phyloP scores from a whole-genome alignment of 2,113 vertebrate species.

The Connochaetes taurinus region DNA sequence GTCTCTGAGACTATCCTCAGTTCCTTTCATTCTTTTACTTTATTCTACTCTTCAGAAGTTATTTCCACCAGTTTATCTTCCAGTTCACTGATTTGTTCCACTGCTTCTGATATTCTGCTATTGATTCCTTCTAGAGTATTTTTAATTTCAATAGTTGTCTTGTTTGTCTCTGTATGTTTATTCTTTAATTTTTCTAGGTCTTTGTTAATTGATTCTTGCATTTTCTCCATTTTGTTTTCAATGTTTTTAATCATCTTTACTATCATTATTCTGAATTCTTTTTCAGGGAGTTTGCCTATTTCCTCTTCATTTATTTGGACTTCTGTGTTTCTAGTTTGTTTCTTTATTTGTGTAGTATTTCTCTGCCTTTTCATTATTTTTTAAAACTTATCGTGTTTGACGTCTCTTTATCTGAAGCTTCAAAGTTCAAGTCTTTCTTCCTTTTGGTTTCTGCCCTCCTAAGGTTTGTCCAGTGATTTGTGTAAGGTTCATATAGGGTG shows the following conservation, averaged over 20 bases:
- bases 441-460: background rate
- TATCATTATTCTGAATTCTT: background rate
- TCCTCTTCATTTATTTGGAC: background rate
- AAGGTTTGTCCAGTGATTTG: background rate
- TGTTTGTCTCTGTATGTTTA: background rate
- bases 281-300: background rate
- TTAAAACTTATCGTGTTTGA: background rate
- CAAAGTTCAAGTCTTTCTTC: background rate
- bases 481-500: background rate
- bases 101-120: background rate
- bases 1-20: background rate
- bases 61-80: background rate
- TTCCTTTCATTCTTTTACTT: background rate
- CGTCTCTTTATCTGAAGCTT: fast-evolving
- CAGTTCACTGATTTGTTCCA: background rate
- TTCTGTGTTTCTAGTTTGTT: background rate
- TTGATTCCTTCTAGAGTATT: background rate
- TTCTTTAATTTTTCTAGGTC: background rate
- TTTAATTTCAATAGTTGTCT: background rate
- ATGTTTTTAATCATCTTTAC: background rate
- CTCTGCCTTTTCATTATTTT: background rate
- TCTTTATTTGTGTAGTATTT: background rate
- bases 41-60: background rate
- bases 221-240: background rate
- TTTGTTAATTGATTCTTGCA: background rate